Evolutionary conservation across 2,113 vertebrate genomes (phyloP), one percentile per base, ranked within the genome.

Genomic region (Leptobrachium leishanense): DNA sequence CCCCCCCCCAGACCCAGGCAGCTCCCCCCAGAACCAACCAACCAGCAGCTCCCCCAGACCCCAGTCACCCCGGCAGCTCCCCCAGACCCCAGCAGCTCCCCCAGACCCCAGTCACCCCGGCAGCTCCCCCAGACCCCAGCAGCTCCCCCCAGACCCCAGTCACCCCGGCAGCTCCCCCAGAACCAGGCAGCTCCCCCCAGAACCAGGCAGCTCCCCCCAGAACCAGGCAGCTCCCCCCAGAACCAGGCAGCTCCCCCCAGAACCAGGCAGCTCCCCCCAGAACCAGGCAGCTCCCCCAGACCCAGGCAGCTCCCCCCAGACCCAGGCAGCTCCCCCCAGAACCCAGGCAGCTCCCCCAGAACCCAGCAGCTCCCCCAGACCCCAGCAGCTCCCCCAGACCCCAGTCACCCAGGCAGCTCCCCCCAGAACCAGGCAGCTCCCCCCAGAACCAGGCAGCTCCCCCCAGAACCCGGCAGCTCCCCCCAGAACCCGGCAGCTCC

Each of bases 371-470:
- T 98, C 97, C 20, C 20, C 20, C 20, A n/a, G 20, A 31, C 0
- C 20, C 20, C 20, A 31, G 95, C 94, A 73, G 96, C 94, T 85
- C 97, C 95, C 8, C 95, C 96, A 82, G 95, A 97, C 89, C 97
- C 95, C 74, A 95, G 95, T 85, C 97, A 95, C 86, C 91, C 96
- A 88, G 91, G 93, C 89, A 95, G 88, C 95, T 96, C 89, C 94
- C 95, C 88, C 93, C 96, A 92, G 96, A 97, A 89, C 94, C 95
- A 82, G 95, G n/a, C 94, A 88, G 94, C 95, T 91, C 96, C 96
- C 96, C 55, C 55, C 46, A 50, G 46, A 50, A 31, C 46, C 8
- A 8, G 46, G 46, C 8, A 50, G 4, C 46, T 50, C 46, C 8
- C 44, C 46, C 20, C 46, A 50, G 46, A 50, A 4, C 46, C 46